Percentiles rank a stretch among this genome's conserved stretches.
Evolutionary conservation across 2,888 invertebrate genomes (phyloP).

Genomic region (Ryuthela nishihirai): DNA sequence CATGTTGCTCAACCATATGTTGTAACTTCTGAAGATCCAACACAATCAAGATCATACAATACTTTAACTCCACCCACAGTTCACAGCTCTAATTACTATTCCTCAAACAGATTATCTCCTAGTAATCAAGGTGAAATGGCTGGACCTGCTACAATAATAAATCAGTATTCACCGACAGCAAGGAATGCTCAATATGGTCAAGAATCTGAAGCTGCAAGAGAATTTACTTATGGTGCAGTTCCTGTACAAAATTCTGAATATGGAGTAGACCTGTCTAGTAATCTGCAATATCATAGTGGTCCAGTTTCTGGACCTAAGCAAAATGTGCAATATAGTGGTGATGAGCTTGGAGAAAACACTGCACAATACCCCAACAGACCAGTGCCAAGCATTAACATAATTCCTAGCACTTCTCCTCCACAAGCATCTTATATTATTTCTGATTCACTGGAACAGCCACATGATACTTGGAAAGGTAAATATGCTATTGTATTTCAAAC

Average conservation of each 20-base stretch:
- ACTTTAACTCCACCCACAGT: constrained; percentile 6
- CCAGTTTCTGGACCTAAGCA: constrained; percentile 31
- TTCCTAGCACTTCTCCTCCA: constrained; percentile 29
- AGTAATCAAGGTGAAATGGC: constrained; percentile 3
- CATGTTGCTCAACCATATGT: constrained; percentile 9
- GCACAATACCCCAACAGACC: constrained; percentile 23
- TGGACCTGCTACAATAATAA: not conserved
- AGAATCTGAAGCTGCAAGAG: constrained; percentile 3
- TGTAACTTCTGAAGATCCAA: constrained; percentile 16
- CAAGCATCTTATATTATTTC: constrained; percentile 8
- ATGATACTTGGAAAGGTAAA: too few relatives aligned
- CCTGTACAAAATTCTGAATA: constrained; percentile 30
- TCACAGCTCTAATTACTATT: constrained; percentile 16
- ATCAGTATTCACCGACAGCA: constrained; percentile 8
- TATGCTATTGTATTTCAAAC: too few relatives aligned
- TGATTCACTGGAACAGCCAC: too few relatives aligned
- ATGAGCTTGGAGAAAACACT: too few relatives aligned
- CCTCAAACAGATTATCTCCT: too few relatives aligned
- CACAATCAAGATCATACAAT: constrained; percentile 11
- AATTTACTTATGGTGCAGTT: too few relatives aligned
- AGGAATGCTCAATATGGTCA: constrained; percentile 10
- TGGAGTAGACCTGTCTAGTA: constrained; percentile 8
- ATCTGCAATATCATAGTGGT: constrained; percentile 23
- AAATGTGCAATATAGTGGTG: constrained; percentile 14
- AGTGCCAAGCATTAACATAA: constrained; percentile 35